Evolutionary conservation across 92 coral and sea anemone genomes (phyloP), one percentile per base, ranked within the genome.

Genomic region (Zoanthus sansibaricus): DNA sequence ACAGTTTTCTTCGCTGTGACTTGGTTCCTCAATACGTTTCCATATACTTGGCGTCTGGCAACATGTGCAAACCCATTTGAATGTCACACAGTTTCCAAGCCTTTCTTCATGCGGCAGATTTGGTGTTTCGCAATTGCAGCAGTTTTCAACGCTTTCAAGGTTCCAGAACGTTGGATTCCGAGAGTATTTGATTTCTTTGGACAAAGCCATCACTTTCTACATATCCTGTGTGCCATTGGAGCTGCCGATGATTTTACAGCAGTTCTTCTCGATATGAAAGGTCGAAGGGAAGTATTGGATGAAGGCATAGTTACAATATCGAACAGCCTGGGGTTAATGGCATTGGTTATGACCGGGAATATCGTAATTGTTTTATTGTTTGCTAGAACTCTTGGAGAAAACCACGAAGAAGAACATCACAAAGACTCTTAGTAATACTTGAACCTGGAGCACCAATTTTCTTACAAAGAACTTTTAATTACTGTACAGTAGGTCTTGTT

Each of bases 161-260:
- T 97, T 12, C 99, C 99, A 0, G 99, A 97, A 83, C 91, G 99
- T 9, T 77, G 87, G 6, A 83, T 93, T 71, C 94, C 96, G 6
- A 92, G 93, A 10, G 83, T 92, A 3, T 97, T 97, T 70, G 99
- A 97, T 72, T 92, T 94, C 82, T 70, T 95, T 37, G 99, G 98
- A 1, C 98, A 97, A 77, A 97, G 99, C 74, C 99, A 97, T 75
- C 99, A 97, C 48, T 97, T 97, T 56, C 90, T 97, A 77, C 99
- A 97, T 78, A 79, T 97, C 14, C 86, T 97, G 21, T 91, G 97
- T 4, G 95, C 97, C 1, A 55, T 97, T 31, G 99, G 94, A 2
- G 94, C 94, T 7, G 89, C 93, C 1, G 98, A 97, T 46, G 98
- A 93, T 62, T 97, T 97, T 58, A 88, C 92, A 45, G 95, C 94